These are phyloP conservation scores for Microtus oregoni DNA, from an alignment of 2,113 vertebrate genomes.

Conservation along the genomic window DNA sequence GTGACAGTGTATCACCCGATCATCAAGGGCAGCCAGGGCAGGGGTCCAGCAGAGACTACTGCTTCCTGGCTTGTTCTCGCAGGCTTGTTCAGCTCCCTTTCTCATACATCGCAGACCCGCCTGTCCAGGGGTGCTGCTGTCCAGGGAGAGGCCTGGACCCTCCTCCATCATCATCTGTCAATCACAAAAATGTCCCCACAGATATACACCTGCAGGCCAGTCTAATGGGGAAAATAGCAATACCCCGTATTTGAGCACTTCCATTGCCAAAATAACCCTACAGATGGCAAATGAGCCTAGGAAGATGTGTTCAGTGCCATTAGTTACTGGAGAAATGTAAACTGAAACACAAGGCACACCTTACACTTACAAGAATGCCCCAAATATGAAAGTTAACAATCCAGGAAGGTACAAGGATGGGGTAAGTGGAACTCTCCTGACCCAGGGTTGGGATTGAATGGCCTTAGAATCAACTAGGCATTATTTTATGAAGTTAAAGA, in stretches of 20 bases:
- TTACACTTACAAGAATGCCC: neutral
- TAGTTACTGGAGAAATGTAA: neutral
- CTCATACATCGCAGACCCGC: neutral
- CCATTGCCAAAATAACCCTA: neutral
- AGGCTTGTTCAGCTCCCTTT: neutral
- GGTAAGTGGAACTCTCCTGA: fast-evolving
- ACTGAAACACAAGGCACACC: neutral
- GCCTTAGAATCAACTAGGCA: neutral
- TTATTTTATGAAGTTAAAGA: neutral
- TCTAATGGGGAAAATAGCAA: neutral
- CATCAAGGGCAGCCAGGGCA: neutral
- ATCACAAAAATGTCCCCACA: neutral
- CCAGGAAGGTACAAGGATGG: neutral
- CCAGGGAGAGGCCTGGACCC: neutral
- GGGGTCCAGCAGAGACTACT: neutral
- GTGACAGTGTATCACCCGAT: neutral
- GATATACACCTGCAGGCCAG: neutral
- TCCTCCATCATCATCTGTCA: neutral
- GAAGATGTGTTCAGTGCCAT: neutral
- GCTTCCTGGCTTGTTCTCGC: neutral
- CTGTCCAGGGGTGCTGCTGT: neutral
- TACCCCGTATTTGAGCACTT: neutral
- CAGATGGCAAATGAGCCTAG: fast-evolving
- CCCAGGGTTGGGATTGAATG: neutral
- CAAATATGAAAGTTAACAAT: neutral